These are phyloP conservation scores for Orius insidiosus DNA, from an alignment of 1,140 invertebrate genomes.

Conservation along the genomic window DNA sequence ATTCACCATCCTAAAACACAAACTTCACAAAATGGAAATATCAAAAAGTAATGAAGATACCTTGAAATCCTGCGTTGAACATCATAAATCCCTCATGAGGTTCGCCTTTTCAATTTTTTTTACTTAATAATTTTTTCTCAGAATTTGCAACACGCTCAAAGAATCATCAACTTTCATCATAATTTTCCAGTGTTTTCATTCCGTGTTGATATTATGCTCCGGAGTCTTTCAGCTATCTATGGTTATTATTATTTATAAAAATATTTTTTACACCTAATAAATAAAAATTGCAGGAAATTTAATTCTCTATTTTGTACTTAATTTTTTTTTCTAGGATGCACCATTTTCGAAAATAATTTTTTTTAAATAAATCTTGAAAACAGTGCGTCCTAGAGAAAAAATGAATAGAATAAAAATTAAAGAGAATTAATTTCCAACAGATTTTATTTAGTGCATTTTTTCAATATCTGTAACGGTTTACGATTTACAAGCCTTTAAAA, in stretches of 20 bases:
- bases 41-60: no score
- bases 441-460: no score
- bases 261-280: no score
- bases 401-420: no score
- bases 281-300: no score
- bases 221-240: constrained; percentile 4
- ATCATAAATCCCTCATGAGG: constrained; percentile 1
- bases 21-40: background rate
- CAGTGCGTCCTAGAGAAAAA: no score
- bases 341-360: no score
- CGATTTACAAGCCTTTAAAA: no score
- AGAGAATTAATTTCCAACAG: no score
- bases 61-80: constrained; percentile 1
- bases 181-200: constrained; percentile 2
- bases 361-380: background rate
- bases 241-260: background rate
- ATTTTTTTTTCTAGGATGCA: no score
- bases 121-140: constrained; percentile 11
- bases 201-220: constrained; percentile 1
- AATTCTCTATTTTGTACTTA: no score
- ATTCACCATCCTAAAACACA: constrained; percentile 4
- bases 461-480: no score
- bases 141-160: constrained; percentile 25
- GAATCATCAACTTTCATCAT: constrained; percentile 1
- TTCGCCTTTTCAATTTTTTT: background rate